Base-by-base conservation (phyloP, 2,113 vertebrate genomes). In the Pagrus major region DNA sequence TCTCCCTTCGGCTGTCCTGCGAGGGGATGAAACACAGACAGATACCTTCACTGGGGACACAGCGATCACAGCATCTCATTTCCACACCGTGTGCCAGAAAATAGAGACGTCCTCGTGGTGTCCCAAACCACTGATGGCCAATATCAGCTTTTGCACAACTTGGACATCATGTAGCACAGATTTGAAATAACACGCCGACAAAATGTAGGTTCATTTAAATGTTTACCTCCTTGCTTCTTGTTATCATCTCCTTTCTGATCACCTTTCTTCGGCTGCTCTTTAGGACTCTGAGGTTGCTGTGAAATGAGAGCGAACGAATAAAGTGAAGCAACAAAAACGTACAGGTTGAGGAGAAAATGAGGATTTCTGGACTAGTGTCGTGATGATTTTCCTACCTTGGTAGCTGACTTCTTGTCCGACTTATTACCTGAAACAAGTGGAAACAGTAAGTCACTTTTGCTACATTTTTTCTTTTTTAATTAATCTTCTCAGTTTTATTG, bases 141-240 rank as follows among this genome's bases (percentile, higher is more conserved):
- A 27, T 10, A 55, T n/a, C n/a, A 60, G 14, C n/a, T n/a, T 21
- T 3, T 16, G 42, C 7, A 59, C 44, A 59, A 35, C 29, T 59
- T 20, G 20, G 29, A 51, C 14, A 58, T 42, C 10, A 31, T 49
- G 9, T 35, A 8, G 20, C 54, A n/a, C 55, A 60, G 46, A 31
- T 58, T 59, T 63, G 10, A 44, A 54, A 60, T 29, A 27, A 31
- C 35, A 37, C 6, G 12, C 25, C 14, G 29, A 2, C 2, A 27
- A 54, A 27, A 46, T 16, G 41, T 27, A 37, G 65, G 14, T 44
- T 55, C 9, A 61, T 65, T 18, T 88, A 77, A 83, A 76, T 90
- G 76, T 76, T 94, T 93, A 96, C 95, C 95, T 96, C 95, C 95
- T 95, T 95, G 95, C 92, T 96, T 96, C 91, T 95, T 95, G 87